Evolutionary conservation across 2,797 vertebrate genomes (phyloP).

Genomic region (Hemitrygon akajei): DNA sequence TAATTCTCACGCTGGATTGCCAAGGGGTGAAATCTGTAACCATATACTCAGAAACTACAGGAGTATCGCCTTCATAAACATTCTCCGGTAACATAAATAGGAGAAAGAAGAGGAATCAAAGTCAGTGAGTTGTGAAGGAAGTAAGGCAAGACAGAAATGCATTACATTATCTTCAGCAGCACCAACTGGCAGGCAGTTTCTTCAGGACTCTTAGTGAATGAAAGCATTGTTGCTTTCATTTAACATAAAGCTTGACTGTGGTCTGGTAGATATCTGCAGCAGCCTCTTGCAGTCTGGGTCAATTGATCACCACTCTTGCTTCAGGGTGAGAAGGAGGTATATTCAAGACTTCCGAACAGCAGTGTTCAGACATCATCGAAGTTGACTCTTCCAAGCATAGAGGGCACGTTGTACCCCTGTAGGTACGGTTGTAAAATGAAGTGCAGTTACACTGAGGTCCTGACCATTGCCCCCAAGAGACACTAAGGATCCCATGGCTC

Average conservation of each 20-base stretch:
- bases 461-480: no score
- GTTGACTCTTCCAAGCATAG: no score
- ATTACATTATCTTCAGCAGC: not conserved
- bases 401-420: no score
- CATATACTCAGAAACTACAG: not conserved
- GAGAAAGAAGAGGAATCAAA: not conserved
- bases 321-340: not conserved
- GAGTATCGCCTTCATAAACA: not conserved
- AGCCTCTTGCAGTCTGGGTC: not conserved
- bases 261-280: not conserved
- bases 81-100: not conserved
- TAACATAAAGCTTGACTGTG: not conserved
- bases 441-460: no score
- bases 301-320: not conserved
- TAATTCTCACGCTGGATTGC: not conserved
- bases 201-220: not conserved
- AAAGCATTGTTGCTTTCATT: not conserved
- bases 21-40: not conserved
- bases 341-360: not conserved
- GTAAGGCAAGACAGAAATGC: not conserved
- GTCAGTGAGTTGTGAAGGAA: not conserved
- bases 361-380: not conserved
- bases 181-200: not conserved
- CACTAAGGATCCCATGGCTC: not conserved
- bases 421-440: no score